A percentile compares a stretch with the other conserved stretches of the same genome.
phyloP scores from a whole-genome alignment of 2,113 vertebrate species.

The Cyprinus carpio region DNA sequence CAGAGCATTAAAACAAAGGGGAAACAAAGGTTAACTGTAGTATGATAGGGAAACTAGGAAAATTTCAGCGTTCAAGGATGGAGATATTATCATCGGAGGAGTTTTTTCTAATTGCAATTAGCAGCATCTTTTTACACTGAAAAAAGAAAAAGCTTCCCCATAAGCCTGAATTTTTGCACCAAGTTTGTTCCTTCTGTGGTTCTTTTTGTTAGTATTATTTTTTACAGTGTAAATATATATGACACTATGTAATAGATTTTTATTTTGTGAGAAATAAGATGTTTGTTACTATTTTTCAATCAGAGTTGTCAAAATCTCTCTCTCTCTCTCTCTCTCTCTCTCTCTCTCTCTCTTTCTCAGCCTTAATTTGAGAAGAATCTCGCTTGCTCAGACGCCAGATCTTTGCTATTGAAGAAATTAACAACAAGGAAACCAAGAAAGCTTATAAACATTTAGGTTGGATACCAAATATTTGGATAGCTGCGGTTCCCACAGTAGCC shows the following conservation, averaged over 20 bases:
- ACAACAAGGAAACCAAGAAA: constrained; percentile 52
- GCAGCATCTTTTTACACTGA: constrained; percentile 57
- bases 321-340: neutral
- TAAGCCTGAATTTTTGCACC: constrained; percentile 54
- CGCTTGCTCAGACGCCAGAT: constrained; percentile 64
- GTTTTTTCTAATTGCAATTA: constrained; percentile 63
- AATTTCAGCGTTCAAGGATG: constrained; percentile 60
- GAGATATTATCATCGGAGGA: constrained; percentile 62
- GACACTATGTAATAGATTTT: neutral
- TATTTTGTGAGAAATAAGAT: neutral
- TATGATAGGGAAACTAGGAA: constrained; percentile 59
- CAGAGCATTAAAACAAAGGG: constrained; percentile 29
- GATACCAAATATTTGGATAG: constrained; percentile 65
- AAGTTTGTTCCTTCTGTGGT: constrained; percentile 55
- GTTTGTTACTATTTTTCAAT: neutral
- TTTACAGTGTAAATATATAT: neutral
- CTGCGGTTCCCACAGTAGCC: constrained; percentile 59
- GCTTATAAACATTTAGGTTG: constrained; percentile 59
- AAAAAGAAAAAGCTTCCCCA: too few relatives aligned
- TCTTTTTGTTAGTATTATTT: neutral
- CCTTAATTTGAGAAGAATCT: constrained; percentile 63
- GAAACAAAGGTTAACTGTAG: constrained; percentile 47
- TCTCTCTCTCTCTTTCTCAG: constrained; percentile 30
- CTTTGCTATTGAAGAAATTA: constrained; percentile 66
- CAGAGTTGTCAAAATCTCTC: neutral